phyloP scores from a whole-genome alignment of 2,888 invertebrate species.

The Tenthredo livida region DNA sequence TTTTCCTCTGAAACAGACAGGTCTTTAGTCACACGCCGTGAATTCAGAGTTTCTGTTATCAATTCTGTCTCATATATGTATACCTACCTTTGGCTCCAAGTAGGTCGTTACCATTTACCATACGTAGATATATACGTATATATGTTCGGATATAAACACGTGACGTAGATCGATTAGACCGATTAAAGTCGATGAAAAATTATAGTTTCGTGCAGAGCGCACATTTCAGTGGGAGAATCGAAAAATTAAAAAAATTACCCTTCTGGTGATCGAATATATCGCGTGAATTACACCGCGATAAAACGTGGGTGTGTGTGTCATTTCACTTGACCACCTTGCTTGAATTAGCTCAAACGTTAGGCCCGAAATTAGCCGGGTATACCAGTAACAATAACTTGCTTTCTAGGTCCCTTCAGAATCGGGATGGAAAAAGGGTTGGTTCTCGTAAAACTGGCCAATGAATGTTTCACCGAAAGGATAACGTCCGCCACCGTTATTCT shows the following conservation, averaged over 20 bases:
- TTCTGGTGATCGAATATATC: background rate
- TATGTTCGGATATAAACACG: background rate
- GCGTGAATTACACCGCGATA: background rate
- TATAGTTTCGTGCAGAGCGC: background rate
- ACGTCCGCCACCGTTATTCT: conserved; percentile 22
- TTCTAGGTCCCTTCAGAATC: conserved; percentile 1
- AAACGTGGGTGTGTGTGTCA: conserved; percentile 1
- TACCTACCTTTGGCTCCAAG: conserved; percentile 1
- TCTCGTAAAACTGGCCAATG: conserved; percentile 43
- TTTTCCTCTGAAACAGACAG: conserved; percentile 20
- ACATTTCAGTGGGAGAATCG: background rate
- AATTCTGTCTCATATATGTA: background rate
- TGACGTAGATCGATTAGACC: background rate
- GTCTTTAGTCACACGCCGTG: conserved; percentile 45
- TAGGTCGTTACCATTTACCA: conserved; percentile 22
- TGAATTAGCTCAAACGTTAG: conserved; percentile 28
- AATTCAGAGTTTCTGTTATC: conserved; percentile 45
- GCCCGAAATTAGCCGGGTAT: conserved; percentile 10
- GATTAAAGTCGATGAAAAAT: conserved; percentile 22
- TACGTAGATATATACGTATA: background rate
- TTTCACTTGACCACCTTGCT: background rate
- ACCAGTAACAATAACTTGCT: conserved; percentile 20
- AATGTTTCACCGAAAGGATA: conserved; percentile 41
- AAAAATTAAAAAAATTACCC: background rate
- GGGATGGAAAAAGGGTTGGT: background rate